Evolutionary conservation across 2,113 vertebrate genomes (phyloP).

Genomic region (Atractosteus spatula): DNA sequence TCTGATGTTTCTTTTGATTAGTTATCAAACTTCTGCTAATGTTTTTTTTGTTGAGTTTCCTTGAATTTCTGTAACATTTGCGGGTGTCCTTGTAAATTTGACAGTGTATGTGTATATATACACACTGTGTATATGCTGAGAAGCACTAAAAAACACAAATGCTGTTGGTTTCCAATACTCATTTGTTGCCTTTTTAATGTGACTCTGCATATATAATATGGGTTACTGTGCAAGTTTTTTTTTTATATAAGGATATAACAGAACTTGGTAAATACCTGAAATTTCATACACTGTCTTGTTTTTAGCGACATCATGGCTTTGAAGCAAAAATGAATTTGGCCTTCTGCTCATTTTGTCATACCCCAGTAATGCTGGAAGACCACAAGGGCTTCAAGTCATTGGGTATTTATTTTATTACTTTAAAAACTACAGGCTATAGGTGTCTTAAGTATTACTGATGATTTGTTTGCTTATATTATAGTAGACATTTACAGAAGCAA

Average conservation of each 20-base stretch:
- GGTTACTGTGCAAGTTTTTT: slow-evolving; percentile 59
- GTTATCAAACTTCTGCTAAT: no score
- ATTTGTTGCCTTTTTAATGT: slow-evolving; percentile 49
- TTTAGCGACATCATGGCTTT: slow-evolving; percentile 39
- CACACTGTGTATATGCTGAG: no score
- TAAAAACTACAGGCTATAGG: slow-evolving; percentile 30
- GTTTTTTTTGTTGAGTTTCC: no score
- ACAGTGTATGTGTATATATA: no score
- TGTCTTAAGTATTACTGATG: slow-evolving; percentile 51
- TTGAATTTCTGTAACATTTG: no score
- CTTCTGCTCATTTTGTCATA: slow-evolving; percentile 35
- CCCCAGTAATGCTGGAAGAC: slow-evolving; percentile 21
- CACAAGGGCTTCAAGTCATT: slow-evolving; percentile 6
- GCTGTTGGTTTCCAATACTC: slow-evolving; percentile 58
- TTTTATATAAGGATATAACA: slow-evolving; percentile 48
- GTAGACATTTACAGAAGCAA: slow-evolving; percentile 31
- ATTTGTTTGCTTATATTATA: slow-evolving; percentile 47
- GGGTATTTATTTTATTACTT: slow-evolving; percentile 8
- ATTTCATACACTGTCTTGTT: slow-evolving; percentile 32
- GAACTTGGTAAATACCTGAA: slow-evolving; percentile 53
- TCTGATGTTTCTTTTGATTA: no score
- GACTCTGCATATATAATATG: slow-evolving; percentile 30
- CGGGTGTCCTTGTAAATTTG: no score
- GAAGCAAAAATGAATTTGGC: slow-evolving; percentile 36
- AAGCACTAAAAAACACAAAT: no score